Evolutionary conservation across 2,113 vertebrate species (phyloP), one percentile per base, ranked within the genome.

Genomic region (Pangasianodon gigas): DNA sequence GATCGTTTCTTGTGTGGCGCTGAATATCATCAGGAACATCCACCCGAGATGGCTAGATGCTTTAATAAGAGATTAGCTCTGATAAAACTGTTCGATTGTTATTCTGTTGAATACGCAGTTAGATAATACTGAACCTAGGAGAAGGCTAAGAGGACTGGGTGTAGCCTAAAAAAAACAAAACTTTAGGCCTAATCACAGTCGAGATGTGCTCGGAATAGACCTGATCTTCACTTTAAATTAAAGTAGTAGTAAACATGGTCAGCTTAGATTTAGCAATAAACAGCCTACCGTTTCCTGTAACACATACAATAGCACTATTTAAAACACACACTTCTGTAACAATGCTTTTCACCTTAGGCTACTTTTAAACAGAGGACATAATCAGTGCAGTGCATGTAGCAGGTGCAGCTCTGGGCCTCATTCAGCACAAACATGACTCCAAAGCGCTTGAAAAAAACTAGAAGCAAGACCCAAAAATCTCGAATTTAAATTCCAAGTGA

Each of bases 1-100:
- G 52, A 90, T 93, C 89, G 89, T 93, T 93, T 93, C 91, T 92
- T 87, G 88, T 83, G 82, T 14, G 44, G 90, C 52, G 65, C 24
- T 62, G 46, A 92, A 90, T 48, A 89, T 81, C 41, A 85, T 1
- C 8, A 1, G 16, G 37, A 83, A 77, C 10, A 4, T 60, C 1
- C 21, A 19, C 4, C 46, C 69, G n/a, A 58, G 14, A 51, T 2
- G 26, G 21, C 26, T 81, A 18, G 9, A n/a, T 32, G 41, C n/a
- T 5, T 21, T 10, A 14, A 41, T 56, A 21, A 58, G 0, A 24
- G 29, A 83, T 6, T 11, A 24, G 32, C 11, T 41, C 5, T 24
- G 14, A 60, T 41, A 4, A 16, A 14, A 29, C 0, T 8, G 29
- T 24, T 19, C 26, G 29, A n/a, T 32, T 32, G 14, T 19, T 37